A percentile compares a stretch with the other conserved stretches of the same genome.
Evolutionary conservation across 2,797 vertebrate genomes (phyloP).

Genomic region (Pseudochirops cupreus): DNA sequence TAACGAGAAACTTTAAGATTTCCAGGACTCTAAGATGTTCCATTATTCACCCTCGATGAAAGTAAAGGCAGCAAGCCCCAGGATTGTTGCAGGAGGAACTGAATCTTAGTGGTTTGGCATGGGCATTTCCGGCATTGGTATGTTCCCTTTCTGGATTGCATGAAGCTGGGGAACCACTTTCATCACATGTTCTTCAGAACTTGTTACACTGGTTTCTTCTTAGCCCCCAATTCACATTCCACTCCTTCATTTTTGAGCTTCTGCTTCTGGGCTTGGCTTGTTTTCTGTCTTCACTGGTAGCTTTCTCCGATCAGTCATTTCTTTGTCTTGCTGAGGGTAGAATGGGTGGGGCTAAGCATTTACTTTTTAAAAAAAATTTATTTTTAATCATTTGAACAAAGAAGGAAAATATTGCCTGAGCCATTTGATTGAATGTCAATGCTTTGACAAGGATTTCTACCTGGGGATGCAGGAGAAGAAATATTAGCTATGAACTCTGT

Average conservation of each 20-base stretch:
- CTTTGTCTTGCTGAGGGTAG: constrained; percentile 31
- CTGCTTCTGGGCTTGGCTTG: constrained; percentile 70
- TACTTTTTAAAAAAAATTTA: constrained; percentile 21
- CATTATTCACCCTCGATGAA: background rate
- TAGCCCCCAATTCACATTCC: constrained; percentile 70
- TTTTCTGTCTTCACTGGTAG: constrained; percentile 56
- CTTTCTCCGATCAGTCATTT: constrained; percentile 37
- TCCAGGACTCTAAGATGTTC: background rate
- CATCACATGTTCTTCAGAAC: constrained; percentile 70
- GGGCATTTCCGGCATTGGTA: constrained; percentile 71
- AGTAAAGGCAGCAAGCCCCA: constrained; percentile 54
- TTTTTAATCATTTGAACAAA: constrained; percentile 16
- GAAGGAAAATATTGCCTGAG: constrained; percentile 41
- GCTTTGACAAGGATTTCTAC: constrained; percentile 13
- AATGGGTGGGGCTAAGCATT: constrained; percentile 12
- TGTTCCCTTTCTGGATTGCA: constrained; percentile 72
- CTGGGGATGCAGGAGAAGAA: constrained; percentile 7
- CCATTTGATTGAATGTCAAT: background rate
- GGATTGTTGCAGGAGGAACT: constrained; percentile 69
- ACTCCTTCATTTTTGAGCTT: constrained; percentile 43
- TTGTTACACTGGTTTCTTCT: constrained; percentile 78
- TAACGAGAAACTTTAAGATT: background rate
- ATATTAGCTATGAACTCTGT: background rate
- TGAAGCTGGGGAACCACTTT: constrained; percentile 66
- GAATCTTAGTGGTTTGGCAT: constrained; percentile 68